Conservation (phyloP, 2,113 vertebrate genomes). For the Hucho hucho region DNA sequence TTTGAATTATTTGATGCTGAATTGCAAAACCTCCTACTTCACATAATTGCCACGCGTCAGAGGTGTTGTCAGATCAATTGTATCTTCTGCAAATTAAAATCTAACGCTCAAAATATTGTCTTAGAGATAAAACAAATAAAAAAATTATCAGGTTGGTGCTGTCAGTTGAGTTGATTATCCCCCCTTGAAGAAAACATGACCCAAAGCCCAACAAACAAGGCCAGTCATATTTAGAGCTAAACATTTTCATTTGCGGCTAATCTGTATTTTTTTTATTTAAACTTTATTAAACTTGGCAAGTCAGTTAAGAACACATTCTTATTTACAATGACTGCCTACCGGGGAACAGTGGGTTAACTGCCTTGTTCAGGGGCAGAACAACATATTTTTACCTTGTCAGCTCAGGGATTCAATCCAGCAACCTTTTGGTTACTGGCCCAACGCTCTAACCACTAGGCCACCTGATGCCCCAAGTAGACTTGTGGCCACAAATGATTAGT, state of each 20-base stretch:
- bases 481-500: too few relatives aligned
- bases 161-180: slow-evolving; percentile 37
- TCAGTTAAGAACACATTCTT: too few relatives aligned
- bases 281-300: too few relatives aligned
- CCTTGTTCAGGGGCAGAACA: too few relatives aligned
- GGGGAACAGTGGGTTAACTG: too few relatives aligned
- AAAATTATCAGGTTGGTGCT: slow-evolving; percentile 37
- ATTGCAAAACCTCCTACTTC: neutral
- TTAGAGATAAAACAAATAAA: slow-evolving; percentile 8
- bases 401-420: too few relatives aligned
- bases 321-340: too few relatives aligned
- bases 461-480: too few relatives aligned
- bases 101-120: slow-evolving; percentile 41
- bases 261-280: neutral
- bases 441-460: too few relatives aligned
- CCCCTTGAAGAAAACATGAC: slow-evolving; percentile 36
- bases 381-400: too few relatives aligned
- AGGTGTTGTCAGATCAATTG: slow-evolving; percentile 21
- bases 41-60: slow-evolving; percentile 44
- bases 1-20: neutral
- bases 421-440: too few relatives aligned
- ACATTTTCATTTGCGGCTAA: slow-evolving; percentile 31
- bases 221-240: slow-evolving; percentile 29
- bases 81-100: slow-evolving; percentile 21
- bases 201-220: slow-evolving; percentile 36